These are phyloP conservation scores for Trissoscelio sp. DNA, from an alignment of 2,888 invertebrate species.

Conservation along the genomic window DNA sequence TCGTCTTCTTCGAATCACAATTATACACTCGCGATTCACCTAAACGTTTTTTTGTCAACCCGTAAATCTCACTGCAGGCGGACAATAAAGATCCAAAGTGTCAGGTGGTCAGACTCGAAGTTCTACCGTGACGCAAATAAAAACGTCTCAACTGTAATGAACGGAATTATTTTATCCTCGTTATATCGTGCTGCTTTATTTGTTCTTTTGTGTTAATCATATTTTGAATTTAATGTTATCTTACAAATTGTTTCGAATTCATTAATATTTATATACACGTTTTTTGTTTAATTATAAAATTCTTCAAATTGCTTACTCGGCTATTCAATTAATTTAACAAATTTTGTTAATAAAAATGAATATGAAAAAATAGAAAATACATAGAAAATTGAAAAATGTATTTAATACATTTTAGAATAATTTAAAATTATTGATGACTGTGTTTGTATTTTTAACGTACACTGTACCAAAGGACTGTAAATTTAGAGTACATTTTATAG, in stretches of 20 bases:
- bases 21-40: slow-evolving; percentile 38
- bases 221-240: not conserved
- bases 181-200: not conserved
- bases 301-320: no score
- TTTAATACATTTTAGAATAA: no score
- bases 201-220: not conserved
- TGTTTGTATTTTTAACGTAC: no score
- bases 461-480: no score
- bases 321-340: no score
- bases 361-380: no score
- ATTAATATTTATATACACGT: no score
- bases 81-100: slow-evolving; percentile 41
- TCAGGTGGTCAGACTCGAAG: slow-evolving; percentile 36
- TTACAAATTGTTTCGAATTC: not conserved
- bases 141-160: slow-evolving; percentile 17
- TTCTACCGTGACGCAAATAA: slow-evolving; percentile 25
- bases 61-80: slow-evolving; percentile 43
- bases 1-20: slow-evolving; percentile 13
- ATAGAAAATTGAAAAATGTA: no score
- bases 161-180: slow-evolving; percentile 5
- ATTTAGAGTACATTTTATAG: no score
- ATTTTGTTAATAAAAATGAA: no score
- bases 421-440: no score
- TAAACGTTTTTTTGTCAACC: slow-evolving; percentile 30
- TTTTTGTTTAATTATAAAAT: no score